These are phyloP conservation scores for Matsumurasca onukii DNA, from an alignment of 1,140 invertebrate species.

Conservation along the genomic window DNA sequence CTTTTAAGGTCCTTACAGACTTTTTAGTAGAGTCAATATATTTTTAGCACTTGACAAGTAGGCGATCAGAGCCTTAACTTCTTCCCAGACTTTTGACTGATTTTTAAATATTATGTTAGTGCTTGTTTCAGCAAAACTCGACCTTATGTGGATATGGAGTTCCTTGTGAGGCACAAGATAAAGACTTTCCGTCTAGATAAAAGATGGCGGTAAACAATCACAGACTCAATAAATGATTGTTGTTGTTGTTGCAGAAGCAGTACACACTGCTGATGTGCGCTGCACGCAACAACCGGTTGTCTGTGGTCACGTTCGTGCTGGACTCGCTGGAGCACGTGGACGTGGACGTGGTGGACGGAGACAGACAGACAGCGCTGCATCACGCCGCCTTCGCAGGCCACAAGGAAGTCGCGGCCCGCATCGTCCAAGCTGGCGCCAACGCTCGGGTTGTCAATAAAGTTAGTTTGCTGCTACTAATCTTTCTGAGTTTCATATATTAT, in stretches of 20 bases:
- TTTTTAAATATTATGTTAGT: too few species aligned
- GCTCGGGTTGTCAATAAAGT: slow-evolving; percentile 60
- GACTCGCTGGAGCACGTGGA: slow-evolving; percentile 58
- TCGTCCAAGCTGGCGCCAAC: slow-evolving; percentile 62
- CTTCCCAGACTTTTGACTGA: too few species aligned
- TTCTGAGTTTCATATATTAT: too few species aligned
- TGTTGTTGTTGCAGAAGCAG: slow-evolving; percentile 57
- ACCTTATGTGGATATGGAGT: too few species aligned
- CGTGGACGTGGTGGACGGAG: slow-evolving; percentile 59
- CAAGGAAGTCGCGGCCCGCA: slow-evolving; percentile 55
- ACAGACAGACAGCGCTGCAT: slow-evolving; percentile 52
- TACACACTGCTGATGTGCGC: slow-evolving; percentile 69
- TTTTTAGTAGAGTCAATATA: too few species aligned
- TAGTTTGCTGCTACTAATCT: too few species aligned
- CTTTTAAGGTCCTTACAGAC: too few species aligned
- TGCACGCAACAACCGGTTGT: slow-evolving; percentile 61
- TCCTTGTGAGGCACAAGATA: too few species aligned
- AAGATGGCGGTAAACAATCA: not conserved
- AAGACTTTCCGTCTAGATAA: too few species aligned
- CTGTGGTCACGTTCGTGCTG: slow-evolving; percentile 62
- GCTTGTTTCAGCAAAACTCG: too few species aligned
- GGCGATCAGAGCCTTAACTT: too few species aligned
- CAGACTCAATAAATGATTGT: not conserved
- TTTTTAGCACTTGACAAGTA: too few species aligned
- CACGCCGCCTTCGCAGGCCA: slow-evolving; percentile 52